Percentiles rank a stretch among this genome's conserved stretches.
phyloP scores from a whole-genome alignment of 1,140 invertebrate species.

The Heterodera carotae region DNA sequence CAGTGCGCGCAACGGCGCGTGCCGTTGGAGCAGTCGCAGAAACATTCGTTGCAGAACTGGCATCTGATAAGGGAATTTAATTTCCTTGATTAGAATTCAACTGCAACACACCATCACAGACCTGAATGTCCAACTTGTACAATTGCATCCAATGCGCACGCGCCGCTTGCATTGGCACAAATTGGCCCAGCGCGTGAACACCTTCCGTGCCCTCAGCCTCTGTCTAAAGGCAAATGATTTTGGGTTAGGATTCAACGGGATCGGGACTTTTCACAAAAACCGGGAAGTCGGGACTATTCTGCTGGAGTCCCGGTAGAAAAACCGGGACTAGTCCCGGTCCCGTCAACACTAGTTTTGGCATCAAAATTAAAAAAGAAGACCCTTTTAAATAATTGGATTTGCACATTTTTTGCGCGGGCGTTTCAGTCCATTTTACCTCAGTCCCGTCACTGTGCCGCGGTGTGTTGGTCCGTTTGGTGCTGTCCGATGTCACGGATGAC shows the following conservation, averaged over 20 bases:
- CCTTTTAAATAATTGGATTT: no score
- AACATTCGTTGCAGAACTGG: slow-evolving; percentile 54
- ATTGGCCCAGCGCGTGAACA: neutral
- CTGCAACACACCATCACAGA: slow-evolving; percentile 49
- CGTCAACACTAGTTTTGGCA: no score
- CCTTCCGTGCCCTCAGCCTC: neutral
- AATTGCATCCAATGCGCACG: slow-evolving; percentile 63
- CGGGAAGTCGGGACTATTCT: no score
- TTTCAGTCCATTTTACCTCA: neutral
- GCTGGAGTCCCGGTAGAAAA: no score
- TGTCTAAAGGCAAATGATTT: neutral
- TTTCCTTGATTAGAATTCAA: neutral
- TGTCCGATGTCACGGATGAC: neutral
- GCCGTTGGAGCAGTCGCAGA: slow-evolving; percentile 50
- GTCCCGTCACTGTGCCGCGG: neutral
- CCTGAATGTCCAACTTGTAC: slow-evolving; percentile 61
- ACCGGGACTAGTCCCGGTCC: no score
- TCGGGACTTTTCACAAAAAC: no score
- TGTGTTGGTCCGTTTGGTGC: neutral
- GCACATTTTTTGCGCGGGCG: no score
- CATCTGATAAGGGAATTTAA: slow-evolving; percentile 25
- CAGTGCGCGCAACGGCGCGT: slow-evolving; percentile 57
- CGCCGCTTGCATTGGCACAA: slow-evolving; percentile 42
- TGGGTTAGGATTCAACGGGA: no score
- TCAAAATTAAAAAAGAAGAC: no score